phyloP scores from a whole-genome alignment of 2,797 vertebrate genomes.

The Taeniopygia guttata region DNA sequence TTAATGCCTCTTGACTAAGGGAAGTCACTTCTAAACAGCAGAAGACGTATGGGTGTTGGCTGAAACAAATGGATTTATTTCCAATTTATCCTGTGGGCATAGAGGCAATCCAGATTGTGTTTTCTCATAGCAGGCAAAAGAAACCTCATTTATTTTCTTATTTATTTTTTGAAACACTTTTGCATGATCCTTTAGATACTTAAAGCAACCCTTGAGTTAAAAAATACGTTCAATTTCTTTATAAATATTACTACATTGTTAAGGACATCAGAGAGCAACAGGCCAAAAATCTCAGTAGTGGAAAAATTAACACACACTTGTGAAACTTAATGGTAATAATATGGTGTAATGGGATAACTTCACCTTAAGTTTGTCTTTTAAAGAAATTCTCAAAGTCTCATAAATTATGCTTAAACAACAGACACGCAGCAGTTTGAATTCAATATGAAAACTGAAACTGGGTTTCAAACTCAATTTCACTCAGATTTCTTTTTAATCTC shows the following conservation, averaged over 20 bases:
- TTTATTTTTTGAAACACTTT: not conserved
- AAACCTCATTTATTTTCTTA: not conserved
- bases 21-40: not conserved
- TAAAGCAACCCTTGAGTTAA: not conserved
- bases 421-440: not conserved
- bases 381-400: not conserved
- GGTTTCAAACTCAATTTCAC: not conserved
- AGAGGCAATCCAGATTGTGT: not conserved
- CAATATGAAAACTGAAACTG: not conserved
- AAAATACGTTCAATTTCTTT: not conserved
- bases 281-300: not conserved
- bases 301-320: not conserved
- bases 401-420: not conserved
- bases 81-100: not conserved
- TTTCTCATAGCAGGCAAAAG: not conserved
- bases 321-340: not conserved
- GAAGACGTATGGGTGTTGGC: not conserved
- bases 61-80: constrained; percentile 51
- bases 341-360: not conserved
- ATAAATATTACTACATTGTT: not conserved
- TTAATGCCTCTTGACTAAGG: not conserved
- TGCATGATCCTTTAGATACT: not conserved
- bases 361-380: not conserved
- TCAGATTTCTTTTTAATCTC: not conserved
- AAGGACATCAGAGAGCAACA: not conserved